Evolutionary conservation across 1,140 invertebrate species (phyloP).

Genomic region (Hylaeus volcanicus): DNA sequence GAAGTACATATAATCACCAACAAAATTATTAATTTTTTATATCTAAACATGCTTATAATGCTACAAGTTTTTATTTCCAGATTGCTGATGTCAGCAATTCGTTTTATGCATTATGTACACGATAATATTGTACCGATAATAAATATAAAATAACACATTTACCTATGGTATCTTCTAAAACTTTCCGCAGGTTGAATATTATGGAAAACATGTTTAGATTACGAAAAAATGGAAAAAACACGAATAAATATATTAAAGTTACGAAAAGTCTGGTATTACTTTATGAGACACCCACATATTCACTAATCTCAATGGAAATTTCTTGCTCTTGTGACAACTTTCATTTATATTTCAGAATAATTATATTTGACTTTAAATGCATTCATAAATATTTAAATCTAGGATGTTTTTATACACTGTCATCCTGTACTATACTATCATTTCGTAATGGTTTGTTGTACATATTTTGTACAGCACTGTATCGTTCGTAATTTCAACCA

Average conservation of each 20-base stretch:
- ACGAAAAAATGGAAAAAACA: conserved; percentile 3
- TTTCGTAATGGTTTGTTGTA: background rate
- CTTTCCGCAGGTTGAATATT: conserved; percentile 51
- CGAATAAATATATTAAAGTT: background rate
- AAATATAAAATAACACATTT: conserved; percentile 48
- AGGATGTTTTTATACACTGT: background rate
- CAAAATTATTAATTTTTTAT: conserved; percentile 1
- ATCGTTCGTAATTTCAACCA: background rate
- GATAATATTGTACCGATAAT: conserved; percentile 7
- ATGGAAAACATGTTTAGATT: conserved; percentile 66
- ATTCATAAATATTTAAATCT: background rate
- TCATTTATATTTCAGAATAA: conserved; percentile 33
- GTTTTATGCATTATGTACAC: background rate
- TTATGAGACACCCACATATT: conserved; percentile 29
- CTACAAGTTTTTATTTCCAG: background rate
- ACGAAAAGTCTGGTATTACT: background rate
- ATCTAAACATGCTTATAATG: conserved; percentile 8
- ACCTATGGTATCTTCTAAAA: conserved; percentile 64
- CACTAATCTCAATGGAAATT: background rate
- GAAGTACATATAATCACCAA: background rate
- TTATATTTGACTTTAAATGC: background rate
- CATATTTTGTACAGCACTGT: background rate
- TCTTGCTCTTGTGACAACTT: background rate
- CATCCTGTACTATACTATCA: background rate
- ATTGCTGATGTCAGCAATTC: background rate